Percentiles rank a stretch among this genome's conserved stretches.
These are phyloP conservation scores for Chelidonichthys spinosus DNA, from an alignment of 2,797 vertebrate genomes.

Conservation along the genomic window DNA sequence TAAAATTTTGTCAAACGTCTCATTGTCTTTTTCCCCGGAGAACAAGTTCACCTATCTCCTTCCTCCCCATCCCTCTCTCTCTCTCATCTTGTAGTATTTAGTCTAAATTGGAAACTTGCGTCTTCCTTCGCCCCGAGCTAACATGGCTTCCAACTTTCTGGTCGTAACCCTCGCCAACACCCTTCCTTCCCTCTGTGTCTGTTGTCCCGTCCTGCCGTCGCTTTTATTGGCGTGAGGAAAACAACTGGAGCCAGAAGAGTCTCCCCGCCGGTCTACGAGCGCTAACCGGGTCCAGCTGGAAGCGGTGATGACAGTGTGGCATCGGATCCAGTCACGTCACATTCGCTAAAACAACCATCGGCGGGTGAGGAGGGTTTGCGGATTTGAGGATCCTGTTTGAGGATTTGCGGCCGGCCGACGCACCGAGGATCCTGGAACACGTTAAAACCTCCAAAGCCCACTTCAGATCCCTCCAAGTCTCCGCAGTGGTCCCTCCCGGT, in stretches of 20 bases:
- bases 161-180: conserved; percentile 46
- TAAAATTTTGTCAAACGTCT: too few relatives aligned
- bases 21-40: too few relatives aligned
- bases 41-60: too few relatives aligned
- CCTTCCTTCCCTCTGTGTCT: conserved; percentile 40
- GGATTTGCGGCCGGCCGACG: accelerated
- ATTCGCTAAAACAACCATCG: not conserved
- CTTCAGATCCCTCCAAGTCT: not conserved
- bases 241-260: conserved; percentile 1
- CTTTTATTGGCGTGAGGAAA: conserved; percentile 20
- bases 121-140: conserved; percentile 48
- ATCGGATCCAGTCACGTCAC: conserved; percentile 5
- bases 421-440: not conserved
- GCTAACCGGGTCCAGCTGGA: conserved; percentile 38
- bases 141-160: conserved; percentile 52
- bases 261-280: conserved; percentile 25
- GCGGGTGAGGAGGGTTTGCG: too few relatives aligned
- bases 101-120: conserved; percentile 61
- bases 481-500: not conserved
- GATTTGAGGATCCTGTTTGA: too few relatives aligned
- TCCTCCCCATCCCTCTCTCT: not conserved
- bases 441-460: not conserved
- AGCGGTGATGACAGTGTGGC: conserved; percentile 4
- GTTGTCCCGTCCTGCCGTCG: not conserved
- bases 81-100: conserved; percentile 69